phyloP scores from a whole-genome alignment of 1,140 invertebrate species.

The Batillaria attramentaria region DNA sequence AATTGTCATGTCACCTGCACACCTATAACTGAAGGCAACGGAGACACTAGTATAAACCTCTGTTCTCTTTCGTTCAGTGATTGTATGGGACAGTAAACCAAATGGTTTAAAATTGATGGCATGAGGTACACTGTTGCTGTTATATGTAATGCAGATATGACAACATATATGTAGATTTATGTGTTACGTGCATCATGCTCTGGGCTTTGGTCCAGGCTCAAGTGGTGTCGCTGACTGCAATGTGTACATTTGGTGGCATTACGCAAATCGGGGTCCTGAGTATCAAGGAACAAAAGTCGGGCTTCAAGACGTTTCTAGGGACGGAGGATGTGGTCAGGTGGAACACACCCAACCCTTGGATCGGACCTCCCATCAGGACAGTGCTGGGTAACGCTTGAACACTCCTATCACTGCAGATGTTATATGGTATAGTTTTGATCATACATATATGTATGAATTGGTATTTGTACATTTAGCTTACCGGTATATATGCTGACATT shows the following conservation, averaged over 20 bases:
- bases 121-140: not conserved
- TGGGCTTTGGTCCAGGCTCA: slow-evolving; percentile 47
- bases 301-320: slow-evolving; percentile 56
- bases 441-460: not conserved
- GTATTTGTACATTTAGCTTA: too few relatives aligned
- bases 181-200: not conserved
- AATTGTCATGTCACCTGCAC: too few relatives aligned
- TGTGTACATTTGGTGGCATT: slow-evolving; percentile 43
- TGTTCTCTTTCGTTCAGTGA: not conserved
- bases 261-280: slow-evolving; percentile 51
- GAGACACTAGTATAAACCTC: too few relatives aligned
- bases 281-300: slow-evolving; percentile 28
- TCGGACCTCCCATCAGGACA: slow-evolving; percentile 51
- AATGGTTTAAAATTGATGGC: not conserved
- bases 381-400: slow-evolving; percentile 59
- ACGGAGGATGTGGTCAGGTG: slow-evolving; percentile 51
- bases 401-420: not conserved
- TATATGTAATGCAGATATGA: not conserved
- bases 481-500: too few relatives aligned
- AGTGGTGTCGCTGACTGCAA: slow-evolving; percentile 40
- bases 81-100: not conserved
- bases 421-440: not conserved
- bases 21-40: not conserved
- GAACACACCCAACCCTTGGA: slow-evolving; percentile 60
- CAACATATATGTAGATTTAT: not conserved